Evolutionary conservation across 2,797 vertebrate genomes (phyloP).

Genomic region (Octomys mimax): DNA sequence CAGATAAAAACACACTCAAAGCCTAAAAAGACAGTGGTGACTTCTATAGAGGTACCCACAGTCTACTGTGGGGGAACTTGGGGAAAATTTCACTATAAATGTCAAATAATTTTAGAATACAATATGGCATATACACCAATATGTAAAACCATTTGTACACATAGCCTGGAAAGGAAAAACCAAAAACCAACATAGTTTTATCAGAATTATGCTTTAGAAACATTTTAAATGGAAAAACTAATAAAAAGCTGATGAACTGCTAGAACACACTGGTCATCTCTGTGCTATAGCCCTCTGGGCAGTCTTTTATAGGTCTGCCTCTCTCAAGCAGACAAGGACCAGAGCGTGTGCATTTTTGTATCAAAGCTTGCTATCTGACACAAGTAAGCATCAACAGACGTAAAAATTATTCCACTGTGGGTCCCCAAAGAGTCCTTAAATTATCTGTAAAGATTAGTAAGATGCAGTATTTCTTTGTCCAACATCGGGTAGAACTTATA

Average conservation of each 20-base stretch:
- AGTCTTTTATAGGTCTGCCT: not conserved
- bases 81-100: not conserved
- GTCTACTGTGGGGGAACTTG: not conserved
- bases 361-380: not conserved
- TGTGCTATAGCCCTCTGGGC: not conserved
- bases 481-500: not conserved
- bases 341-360: not conserved
- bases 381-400: not conserved
- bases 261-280: not conserved
- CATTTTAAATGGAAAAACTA: not conserved
- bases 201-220: not conserved
- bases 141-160: not conserved
- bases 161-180: not conserved
- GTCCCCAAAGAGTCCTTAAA: not conserved
- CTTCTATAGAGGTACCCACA: not conserved
- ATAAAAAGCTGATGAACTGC: not conserved
- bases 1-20: not conserved
- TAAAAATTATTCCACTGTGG: not conserved
- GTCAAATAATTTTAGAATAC: constrained; percentile 15
- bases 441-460: not conserved
- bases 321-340: not conserved
- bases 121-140: not conserved
- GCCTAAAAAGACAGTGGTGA: not conserved
- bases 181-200: not conserved
- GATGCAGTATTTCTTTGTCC: not conserved